phyloP scores from a whole-genome alignment of 2,797 vertebrate species.

The Lindbergichthys nudifrons region DNA sequence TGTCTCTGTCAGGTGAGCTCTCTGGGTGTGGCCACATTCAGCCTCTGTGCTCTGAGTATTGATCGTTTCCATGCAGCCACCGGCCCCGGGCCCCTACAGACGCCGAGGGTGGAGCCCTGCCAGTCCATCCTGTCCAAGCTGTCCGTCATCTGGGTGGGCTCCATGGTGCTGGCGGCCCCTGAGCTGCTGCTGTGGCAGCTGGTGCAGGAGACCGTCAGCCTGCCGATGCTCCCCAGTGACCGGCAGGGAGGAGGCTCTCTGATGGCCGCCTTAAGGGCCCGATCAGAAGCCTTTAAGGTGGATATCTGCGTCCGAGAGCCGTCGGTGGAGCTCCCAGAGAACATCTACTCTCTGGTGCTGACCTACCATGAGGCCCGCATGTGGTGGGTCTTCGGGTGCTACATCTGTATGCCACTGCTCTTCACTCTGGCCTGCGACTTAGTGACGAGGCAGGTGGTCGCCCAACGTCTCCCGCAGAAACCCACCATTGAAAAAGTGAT shows the following conservation, averaged over 20 bases:
- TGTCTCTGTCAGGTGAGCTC: constrained; percentile 88
- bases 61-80: constrained; percentile 94
- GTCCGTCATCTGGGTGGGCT: constrained; percentile 94
- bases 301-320: constrained; percentile 91
- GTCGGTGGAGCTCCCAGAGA: constrained; percentile 85
- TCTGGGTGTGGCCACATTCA: constrained; percentile 95
- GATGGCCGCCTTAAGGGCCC: constrained; percentile 34
- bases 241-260: constrained; percentile 50
- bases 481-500: constrained; percentile 33
- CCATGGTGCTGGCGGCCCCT: constrained; percentile 89
- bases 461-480: constrained; percentile 53
- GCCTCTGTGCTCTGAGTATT: constrained; percentile 95
- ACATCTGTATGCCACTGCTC: constrained; percentile 94
- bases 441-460: constrained; percentile 89
- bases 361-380: constrained; percentile 94
- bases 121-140: constrained; percentile 94
- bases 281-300: constrained; percentile 48
- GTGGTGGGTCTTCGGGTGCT: constrained; percentile 98
- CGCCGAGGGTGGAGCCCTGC: constrained; percentile 88
- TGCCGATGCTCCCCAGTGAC: constrained; percentile 9
- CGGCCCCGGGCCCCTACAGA: constrained; percentile 80
- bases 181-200: constrained; percentile 95
- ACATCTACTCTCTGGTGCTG: constrained; percentile 90
- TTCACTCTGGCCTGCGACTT: constrained; percentile 94
- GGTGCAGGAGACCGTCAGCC: constrained; percentile 76